A percentile compares a stretch with the other conserved stretches of the same genome.
These are phyloP conservation scores for Alentia gelatinosa DNA, from an alignment of 2,888 invertebrate species.

Conservation along the genomic window DNA sequence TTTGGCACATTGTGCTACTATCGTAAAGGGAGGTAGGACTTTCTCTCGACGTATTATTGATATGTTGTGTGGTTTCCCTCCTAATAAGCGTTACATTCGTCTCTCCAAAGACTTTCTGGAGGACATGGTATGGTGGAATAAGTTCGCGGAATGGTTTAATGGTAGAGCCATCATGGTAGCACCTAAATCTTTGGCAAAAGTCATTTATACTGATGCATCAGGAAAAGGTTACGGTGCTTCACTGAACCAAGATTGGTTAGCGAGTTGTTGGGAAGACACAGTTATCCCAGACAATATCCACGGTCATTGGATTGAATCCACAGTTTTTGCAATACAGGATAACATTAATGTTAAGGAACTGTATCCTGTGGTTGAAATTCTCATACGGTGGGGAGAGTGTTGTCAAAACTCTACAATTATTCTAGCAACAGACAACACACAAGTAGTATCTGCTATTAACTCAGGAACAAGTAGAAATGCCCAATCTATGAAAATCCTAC, in stretches of 20 bases:
- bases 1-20: not conserved
- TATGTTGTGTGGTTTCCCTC: not conserved
- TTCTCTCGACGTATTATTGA: not conserved
- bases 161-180: not conserved
- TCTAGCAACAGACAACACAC: no score
- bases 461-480: no score
- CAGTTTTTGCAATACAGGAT: no score
- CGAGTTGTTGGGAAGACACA: not conserved
- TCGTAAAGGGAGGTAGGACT: not conserved
- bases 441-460: no score
- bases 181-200: not conserved
- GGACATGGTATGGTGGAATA: not conserved
- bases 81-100: not conserved
- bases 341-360: no score
- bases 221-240: not conserved
- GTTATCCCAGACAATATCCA: no score
- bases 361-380: no score
- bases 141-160: not conserved
- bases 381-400: no score
- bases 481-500: no score
- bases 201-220: not conserved
- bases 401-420: no score
- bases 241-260: not conserved
- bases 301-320: no score
- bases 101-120: not conserved